Conservation (phyloP, 2,888 invertebrate species). For the Athalia cordata region DNA sequence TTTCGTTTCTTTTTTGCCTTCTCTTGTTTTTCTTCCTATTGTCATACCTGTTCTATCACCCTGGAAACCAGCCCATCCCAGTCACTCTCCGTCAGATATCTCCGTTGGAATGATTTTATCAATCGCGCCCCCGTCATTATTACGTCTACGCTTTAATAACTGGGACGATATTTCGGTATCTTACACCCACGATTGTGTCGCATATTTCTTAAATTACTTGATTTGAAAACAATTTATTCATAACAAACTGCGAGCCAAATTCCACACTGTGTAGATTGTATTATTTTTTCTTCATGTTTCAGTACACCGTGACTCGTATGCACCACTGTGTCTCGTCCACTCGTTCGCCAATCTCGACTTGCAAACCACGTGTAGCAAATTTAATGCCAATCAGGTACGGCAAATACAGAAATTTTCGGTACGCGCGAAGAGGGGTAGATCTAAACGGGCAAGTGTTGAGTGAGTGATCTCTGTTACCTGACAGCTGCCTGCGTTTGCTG, state of each 20-base stretch:
- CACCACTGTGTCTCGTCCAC: slow-evolving; percentile 13
- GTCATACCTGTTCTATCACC: background rate
- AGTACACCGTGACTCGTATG: slow-evolving; percentile 43
- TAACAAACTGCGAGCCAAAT: background rate
- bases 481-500: too few relatives aligned
- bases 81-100: background rate
- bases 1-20: background rate
- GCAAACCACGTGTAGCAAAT: slow-evolving; percentile 10
- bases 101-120: slow-evolving; percentile 59
- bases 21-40: background rate
- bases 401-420: background rate
- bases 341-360: slow-evolving; percentile 10
- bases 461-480: too few relatives aligned
- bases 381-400: background rate
- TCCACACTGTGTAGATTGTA: background rate
- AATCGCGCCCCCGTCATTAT: slow-evolving; percentile 45
- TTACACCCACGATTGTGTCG: too few relatives aligned
- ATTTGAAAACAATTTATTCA: background rate
- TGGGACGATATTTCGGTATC: too few relatives aligned
- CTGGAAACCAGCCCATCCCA: background rate
- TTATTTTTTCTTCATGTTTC: slow-evolving; percentile 34
- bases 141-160: too few relatives aligned
- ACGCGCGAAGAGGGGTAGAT: background rate
- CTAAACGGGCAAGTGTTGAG: background rate
- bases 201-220: background rate